Base-by-base conservation (phyloP, 2,113 vertebrate genomes). In the Salvelinus fontinalis region DNA sequence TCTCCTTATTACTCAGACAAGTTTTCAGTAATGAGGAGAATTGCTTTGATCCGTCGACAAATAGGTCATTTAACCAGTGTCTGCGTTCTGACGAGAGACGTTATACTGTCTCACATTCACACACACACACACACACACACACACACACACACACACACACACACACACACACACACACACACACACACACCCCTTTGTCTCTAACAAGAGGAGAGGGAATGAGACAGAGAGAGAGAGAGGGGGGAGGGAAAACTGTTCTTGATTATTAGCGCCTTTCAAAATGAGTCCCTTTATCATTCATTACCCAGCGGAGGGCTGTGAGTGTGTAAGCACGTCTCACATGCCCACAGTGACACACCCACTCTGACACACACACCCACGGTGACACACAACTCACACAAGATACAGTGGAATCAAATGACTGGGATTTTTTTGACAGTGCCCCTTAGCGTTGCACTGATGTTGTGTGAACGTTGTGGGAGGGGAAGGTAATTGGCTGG, bases 21-120 rank as follows among this genome's bases (percentile, higher is more conserved):
- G 86, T 90, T 89, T 90, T 93, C 91, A 90, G 90, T 93, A 93
- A 93, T 90, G 90, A 93, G 89, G 91, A 87, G 85, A 93, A 90
- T 88, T 82, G 85, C 91, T 93, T 91, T 93, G 91, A 93, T 92
- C 90, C 82, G 51, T 87, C 86, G 84, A 93, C 90, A 94, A 93
- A 93, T 93, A 90, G 90, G 91, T 92, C 91, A 91, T 92, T 94
- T 91, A 92, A 79, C 83, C 84, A 79, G 87, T 88, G 86, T 88
- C 90, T 89, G 83, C 78, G 88, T 88, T 81, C 85, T 87, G 88
- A 89, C 83, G 85, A 81, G 29, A 72, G 78, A 84, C 39, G 39
- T 44, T 44, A 44, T 2, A 79, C 83, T 84, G 78, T 85, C 83
- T 68, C 72, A 70, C 75, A 11, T 44, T 44, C 39, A 69, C 78